Base-by-base conservation (phyloP, 2,888 invertebrate genomes). In the Microctonus aethiopoides region DNA sequence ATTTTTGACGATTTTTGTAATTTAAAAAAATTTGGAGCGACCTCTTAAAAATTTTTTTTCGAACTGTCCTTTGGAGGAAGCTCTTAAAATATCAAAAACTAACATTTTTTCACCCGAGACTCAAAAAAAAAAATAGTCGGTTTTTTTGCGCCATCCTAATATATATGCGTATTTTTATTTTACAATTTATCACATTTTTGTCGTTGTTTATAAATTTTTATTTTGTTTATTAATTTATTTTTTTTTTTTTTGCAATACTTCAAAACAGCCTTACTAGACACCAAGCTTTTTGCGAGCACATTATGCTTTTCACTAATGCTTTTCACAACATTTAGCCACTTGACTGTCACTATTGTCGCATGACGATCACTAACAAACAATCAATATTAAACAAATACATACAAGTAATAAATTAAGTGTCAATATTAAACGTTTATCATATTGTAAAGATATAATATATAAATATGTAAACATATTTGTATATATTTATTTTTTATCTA, bases 341-440 rank as follows among this genome's bases (percentile, higher is more conserved):
- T 11, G 60, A 39, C 39, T 54, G 24, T 65, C 54, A 65, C 63
- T 67, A 71, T 73, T 67, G 41, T 73, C 69, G 72, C 68, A 76
- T 68, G 67, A 74, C 71, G 73, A 71, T 70, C 73, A 74, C 76
- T 75, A 76, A 76, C 72, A 69, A 73, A 76, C 76, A 76, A 72
- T 73, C 63, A 74, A 71, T 71, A 71, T 46, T 32, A 62, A 62
- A 56, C 72, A 75, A 69, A 72, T 73, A 76, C 76, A 74, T 73
- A 74, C 75, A 77, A 70, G 62, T 66, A 72, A 75, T 70, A 75
- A 72, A 57, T 57, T 57, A 16, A 32, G 16, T 57, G 34, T 57
- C 10, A 16, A 16, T 57, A 32, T 56, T 39, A 51, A 39, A 24
- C 24, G 39, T 54, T 34, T 67, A 65, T 67, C 62, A 32, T 54